Evolutionary conservation across 1,140 invertebrate genomes (phyloP).

Genomic region (Druon quercuslanigerum): DNA sequence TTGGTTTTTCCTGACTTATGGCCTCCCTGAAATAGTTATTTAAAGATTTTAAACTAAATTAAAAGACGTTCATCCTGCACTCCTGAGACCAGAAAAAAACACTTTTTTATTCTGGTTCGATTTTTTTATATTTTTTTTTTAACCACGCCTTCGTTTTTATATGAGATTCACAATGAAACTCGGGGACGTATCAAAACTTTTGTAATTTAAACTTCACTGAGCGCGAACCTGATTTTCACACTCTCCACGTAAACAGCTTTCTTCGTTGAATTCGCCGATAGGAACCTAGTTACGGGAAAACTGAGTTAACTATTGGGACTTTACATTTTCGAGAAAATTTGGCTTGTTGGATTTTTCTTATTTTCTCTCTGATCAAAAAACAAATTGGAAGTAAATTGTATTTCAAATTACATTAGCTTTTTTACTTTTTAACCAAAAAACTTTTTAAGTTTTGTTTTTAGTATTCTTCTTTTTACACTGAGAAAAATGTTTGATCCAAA

Average conservation of each 20-base stretch:
- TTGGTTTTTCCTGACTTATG: too few relatives aligned
- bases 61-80: too few relatives aligned
- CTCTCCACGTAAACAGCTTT: conserved; percentile 42
- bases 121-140: conserved; percentile 39
- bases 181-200: conserved; percentile 54
- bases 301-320: conserved; percentile 5
- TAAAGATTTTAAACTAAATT: too few relatives aligned
- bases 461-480: too few relatives aligned
- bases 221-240: conserved; percentile 50
- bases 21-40: too few relatives aligned
- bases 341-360: neutral
- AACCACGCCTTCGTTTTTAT: conserved; percentile 34
- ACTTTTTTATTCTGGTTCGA: neutral
- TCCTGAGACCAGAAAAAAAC: neutral
- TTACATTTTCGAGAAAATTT: neutral
- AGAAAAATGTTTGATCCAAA: too few relatives aligned
- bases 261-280: conserved; percentile 14
- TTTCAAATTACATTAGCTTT: neutral
- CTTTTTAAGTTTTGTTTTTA: too few relatives aligned
- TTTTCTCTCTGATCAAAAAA: neutral
- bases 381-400: too few relatives aligned
- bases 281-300: too few relatives aligned
- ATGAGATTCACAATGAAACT: conserved; percentile 41
- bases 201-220: conserved; percentile 58
- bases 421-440: neutral